Evolutionary conservation across 2,888 invertebrate genomes (phyloP).

Genomic region (Acrocera orbiculus): DNA sequence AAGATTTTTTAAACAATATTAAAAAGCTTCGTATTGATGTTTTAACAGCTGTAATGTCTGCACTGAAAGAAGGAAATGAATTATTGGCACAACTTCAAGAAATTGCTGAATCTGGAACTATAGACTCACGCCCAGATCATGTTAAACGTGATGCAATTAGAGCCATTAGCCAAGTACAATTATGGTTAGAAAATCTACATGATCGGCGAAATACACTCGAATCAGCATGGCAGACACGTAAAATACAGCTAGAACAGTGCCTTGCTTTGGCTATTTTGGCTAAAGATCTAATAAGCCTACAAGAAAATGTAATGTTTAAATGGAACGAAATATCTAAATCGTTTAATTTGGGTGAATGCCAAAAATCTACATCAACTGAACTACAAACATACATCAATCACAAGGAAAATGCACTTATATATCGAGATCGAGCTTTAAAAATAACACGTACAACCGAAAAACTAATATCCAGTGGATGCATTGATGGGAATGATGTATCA

Average conservation of each 20-base stretch:
- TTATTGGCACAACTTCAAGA: conserved; percentile 56
- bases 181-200: conserved; percentile 58
- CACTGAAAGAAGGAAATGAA: conserved; percentile 60
- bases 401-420: conserved; percentile 49
- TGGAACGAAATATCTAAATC: conserved; percentile 37
- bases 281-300: conserved; percentile 48
- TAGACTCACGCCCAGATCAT: conserved; percentile 53
- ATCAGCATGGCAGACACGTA: conserved; percentile 45
- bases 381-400: conserved; percentile 50
- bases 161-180: conserved; percentile 47
- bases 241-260: conserved; percentile 61
- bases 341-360: conserved; percentile 44
- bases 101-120: conserved; percentile 52
- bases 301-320: conserved; percentile 38
- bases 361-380: conserved; percentile 45
- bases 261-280: conserved; percentile 55
- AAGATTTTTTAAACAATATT: conserved; percentile 47
- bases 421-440: conserved; percentile 57
- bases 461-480: conserved; percentile 48
- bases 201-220: conserved; percentile 56
- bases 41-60: conserved; percentile 59
- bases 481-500: conserved; percentile 49
- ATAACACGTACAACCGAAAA: conserved; percentile 63
- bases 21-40: conserved; percentile 54
- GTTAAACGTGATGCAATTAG: conserved; percentile 36